Percentiles rank a stretch among this genome's conserved stretches.
Evolutionary conservation across 1,140 invertebrate species (phyloP).

Genomic region (Steinernema khuongi): DNA sequence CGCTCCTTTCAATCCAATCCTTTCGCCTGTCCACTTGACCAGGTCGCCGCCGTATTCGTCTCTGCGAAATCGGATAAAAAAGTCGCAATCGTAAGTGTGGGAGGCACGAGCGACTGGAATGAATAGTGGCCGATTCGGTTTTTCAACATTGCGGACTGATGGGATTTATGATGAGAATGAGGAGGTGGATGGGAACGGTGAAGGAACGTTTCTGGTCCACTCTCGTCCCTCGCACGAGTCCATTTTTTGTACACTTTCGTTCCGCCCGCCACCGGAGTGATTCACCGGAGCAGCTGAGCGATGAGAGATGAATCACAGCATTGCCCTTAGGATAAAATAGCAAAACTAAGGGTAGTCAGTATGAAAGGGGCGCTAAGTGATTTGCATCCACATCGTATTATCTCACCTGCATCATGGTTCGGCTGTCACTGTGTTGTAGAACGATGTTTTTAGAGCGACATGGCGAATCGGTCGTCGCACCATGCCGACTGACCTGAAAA

Average conservation of each 20-base stretch:
- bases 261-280: too few relatives aligned
- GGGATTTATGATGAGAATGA: constrained; percentile 3
- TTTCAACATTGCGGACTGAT: not conserved
- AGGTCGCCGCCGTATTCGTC: not conserved
- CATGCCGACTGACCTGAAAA: constrained; percentile 8
- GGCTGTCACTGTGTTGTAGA: too few relatives aligned
- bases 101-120: constrained; percentile 1
- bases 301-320: too few relatives aligned
- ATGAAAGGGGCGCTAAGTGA: too few relatives aligned
- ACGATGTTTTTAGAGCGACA: not conserved
- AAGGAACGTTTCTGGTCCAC: not conserved
- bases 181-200: not conserved
- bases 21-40: constrained; percentile 8
- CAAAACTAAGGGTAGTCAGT: too few relatives aligned
- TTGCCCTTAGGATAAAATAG: too few relatives aligned
- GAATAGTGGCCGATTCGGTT: constrained; percentile 1
- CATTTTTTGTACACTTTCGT: not conserved
- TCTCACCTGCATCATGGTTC: too few relatives aligned
- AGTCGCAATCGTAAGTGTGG: constrained; percentile 14
- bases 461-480: not conserved
- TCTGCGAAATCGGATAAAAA: constrained; percentile 8
- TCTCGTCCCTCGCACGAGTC: not conserved
- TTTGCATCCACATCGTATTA: too few relatives aligned
- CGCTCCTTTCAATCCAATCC: not conserved
- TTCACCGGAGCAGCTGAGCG: too few relatives aligned